Base-by-base conservation (phyloP, 2,113 vertebrate species). In the Vulpes lagopus region DNA sequence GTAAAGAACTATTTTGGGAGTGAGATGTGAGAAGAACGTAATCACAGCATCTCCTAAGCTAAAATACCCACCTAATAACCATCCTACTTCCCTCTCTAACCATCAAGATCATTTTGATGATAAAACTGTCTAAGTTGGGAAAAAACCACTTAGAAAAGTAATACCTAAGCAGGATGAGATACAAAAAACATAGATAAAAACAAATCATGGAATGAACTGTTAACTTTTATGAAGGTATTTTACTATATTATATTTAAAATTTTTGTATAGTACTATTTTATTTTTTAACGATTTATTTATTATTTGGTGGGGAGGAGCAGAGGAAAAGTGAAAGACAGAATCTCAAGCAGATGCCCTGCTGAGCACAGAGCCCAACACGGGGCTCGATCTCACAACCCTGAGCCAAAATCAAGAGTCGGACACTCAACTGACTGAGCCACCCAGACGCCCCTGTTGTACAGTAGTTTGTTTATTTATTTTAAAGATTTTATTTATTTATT, bases 201-300 rank as follows among this genome's bases (percentile, higher is more conserved):
- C 57, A 62, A 55, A 74, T 65, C 49, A 78, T 57, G 64, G 35
- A 81, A 93, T 60, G 32, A 91, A 60, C 1, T 43, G 43, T 43
- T 71, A 64, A 2, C 57, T 94, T 85, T 79, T 30, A 80, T 59
- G 35, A 87, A 90, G 38, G 79, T 53, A 79, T 14, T 55, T 82
- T 91, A 53, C 19, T 30, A 35, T 0, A 59, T 96, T 95, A 89
- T 55, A 92, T 94, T 95, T 65, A 8, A 57, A 95, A 76, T 35
- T 88, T 22, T 69, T 86, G 25, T 64, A 84, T 57, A 62, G 22
- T n/a, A 93, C 30, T 43, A 78, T 91, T 96, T 84, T 81, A 82
- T 69, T 69, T 69, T 69, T 16, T n/a, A 4, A 19, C 9, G n/a
- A 69, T n/a, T 32, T 67, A 65, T 65, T 67, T 67, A n/a, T 19